Percentiles rank a stretch among this genome's conserved stretches.
phyloP scores from a whole-genome alignment of 2,113 vertebrate genomes.

The Pleuronectes platessa region DNA sequence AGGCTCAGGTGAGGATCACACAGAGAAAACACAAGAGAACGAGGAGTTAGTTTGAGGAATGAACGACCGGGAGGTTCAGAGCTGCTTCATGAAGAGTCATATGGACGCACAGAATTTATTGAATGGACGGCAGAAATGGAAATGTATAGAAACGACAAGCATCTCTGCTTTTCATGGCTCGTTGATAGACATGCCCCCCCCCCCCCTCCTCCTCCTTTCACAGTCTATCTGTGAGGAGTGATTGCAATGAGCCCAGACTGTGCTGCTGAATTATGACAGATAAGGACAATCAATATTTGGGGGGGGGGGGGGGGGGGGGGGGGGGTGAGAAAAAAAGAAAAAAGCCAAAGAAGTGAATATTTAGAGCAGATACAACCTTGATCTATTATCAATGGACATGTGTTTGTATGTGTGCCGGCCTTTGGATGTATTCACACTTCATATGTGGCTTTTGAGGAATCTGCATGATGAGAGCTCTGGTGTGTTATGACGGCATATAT shows the following conservation, averaged over 20 bases:
- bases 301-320: not conserved
- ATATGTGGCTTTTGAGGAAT: constrained; percentile 13
- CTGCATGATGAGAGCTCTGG: not conserved
- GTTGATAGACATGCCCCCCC: constrained; percentile 69
- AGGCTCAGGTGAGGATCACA: not conserved
- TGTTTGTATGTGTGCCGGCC: not conserved
- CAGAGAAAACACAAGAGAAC: not conserved
- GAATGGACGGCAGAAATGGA: constrained; percentile 53
- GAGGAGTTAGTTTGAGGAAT: not conserved
- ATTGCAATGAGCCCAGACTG: constrained; percentile 80
- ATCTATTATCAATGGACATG: constrained; percentile 45
- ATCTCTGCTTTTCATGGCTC: constrained; percentile 72
- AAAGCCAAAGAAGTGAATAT: constrained; percentile 63
- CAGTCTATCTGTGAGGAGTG: constrained; percentile 69
- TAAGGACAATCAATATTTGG: constrained; percentile 83
- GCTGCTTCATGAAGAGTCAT: constrained; percentile 10
- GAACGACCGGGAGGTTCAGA: not conserved
- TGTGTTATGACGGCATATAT: not conserved
- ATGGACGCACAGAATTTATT: constrained; percentile 45
- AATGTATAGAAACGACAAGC: constrained; percentile 61
- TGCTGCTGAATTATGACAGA: constrained; percentile 86
- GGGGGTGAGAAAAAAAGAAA: not conserved
- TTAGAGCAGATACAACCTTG: constrained; percentile 63
- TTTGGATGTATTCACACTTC: not conserved
- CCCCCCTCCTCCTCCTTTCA: constrained; percentile 49